phyloP scores from a whole-genome alignment of 2,113 vertebrate species.

The Pachycephala philippinensis region DNA sequence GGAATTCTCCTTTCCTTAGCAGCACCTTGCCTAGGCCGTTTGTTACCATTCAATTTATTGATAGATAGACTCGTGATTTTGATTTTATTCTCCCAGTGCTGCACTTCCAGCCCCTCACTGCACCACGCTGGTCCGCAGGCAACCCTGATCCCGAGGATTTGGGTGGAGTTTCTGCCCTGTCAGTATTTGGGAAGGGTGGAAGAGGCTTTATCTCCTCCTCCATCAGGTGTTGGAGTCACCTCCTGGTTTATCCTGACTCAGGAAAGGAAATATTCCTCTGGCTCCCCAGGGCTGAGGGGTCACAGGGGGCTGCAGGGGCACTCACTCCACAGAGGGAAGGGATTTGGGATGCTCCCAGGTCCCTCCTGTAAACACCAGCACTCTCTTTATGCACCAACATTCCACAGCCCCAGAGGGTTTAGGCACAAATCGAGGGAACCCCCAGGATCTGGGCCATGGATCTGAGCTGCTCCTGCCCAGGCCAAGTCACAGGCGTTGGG shows the following conservation, averaged over 20 bases:
- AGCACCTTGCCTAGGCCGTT: not conserved
- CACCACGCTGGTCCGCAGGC: accelerated
- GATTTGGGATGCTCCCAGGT: not conserved
- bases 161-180: not conserved
- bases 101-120: not conserved
- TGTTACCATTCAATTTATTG: not conserved
- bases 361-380: not conserved
- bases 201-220: not conserved
- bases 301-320: not conserved
- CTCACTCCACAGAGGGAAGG: accelerated
- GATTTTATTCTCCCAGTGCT: not conserved
- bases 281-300: not conserved
- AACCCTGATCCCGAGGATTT: accelerated
- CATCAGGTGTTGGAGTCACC: not conserved
- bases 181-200: not conserved
- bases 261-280: not conserved
- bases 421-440: not conserved
- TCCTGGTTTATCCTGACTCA: not conserved
- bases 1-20: not conserved
- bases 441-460: accelerated
- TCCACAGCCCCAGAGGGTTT: no score
- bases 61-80: not conserved
- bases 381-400: accelerated
- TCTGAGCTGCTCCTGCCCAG: not conserved
- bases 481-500: accelerated